phyloP scores from a whole-genome alignment of 1,140 invertebrate species.

The Kradibia gibbosae region DNA sequence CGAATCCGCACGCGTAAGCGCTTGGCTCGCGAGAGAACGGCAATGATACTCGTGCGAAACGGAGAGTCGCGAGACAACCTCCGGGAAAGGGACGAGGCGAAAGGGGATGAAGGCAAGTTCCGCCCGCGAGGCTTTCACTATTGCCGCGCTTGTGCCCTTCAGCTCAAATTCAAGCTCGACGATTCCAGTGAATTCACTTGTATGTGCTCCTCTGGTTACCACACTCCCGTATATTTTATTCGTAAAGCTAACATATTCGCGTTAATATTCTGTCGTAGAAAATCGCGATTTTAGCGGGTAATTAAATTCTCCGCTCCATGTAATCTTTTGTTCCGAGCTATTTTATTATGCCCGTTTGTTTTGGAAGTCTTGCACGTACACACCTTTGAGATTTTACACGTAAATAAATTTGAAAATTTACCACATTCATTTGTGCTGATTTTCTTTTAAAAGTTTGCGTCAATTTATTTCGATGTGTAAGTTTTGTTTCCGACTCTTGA shows the following conservation, averaged over 20 bases:
- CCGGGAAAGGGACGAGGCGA: too few relatives aligned
- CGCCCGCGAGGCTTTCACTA: background rate
- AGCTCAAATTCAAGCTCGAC: background rate
- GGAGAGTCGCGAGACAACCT: too few relatives aligned
- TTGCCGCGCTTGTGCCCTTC: background rate
- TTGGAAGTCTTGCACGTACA: background rate
- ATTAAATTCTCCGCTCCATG: background rate
- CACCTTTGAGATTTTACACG: background rate
- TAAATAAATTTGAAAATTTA: background rate
- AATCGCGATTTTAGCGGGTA: background rate
- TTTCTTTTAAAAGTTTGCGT: too few relatives aligned
- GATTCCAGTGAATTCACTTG: background rate
- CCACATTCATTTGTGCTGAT: background rate
- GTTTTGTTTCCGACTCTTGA: too few relatives aligned
- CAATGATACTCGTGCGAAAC: slow-evolving; percentile 9
- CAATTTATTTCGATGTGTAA: too few relatives aligned
- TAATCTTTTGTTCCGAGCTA: background rate
- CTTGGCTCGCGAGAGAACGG: background rate
- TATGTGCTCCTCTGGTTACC: background rate
- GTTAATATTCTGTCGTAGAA: background rate
- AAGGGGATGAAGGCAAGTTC: background rate
- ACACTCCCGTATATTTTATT: background rate
- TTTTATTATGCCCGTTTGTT: background rate
- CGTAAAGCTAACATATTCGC: background rate
- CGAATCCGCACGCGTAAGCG: background rate